Percentiles rank a stretch among this genome's conserved stretches.
These are phyloP conservation scores for Pelagia noctiluca DNA, from an alignment of 30 jellyfish, hydroid and myxozoan species.

Conservation along the genomic window DNA sequence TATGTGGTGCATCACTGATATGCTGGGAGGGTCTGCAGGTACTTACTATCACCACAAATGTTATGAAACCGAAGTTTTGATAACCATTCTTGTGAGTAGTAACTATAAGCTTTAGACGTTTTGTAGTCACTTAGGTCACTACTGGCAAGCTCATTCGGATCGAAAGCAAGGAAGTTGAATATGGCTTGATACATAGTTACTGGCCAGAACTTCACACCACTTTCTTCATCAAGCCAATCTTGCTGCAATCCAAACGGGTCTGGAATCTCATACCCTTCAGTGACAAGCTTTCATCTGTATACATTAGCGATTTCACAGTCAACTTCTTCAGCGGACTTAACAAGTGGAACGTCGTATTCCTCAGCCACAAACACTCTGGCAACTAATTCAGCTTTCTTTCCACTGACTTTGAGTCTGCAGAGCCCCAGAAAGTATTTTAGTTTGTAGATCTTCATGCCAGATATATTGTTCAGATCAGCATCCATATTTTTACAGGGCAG, in stretches of 20 bases:
- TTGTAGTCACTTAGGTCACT: not conserved
- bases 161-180: not conserved
- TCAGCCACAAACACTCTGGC: conserved; percentile 29
- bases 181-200: conserved; percentile 1
- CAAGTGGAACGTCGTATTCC: conserved; percentile 12
- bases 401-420: conserved; percentile 15
- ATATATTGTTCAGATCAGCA: too few species aligned
- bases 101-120: not conserved
- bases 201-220: conserved; percentile 46
- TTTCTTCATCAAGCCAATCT: conserved; percentile 51
- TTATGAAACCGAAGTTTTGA: not conserved
- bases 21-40: not conserved
- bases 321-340: conserved; percentile 59
- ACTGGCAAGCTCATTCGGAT: not conserved
- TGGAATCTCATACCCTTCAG: conserved; percentile 17
- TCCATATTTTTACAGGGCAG: too few species aligned
- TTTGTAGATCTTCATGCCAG: too few species aligned
- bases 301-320: conserved; percentile 31
- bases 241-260: conserved; percentile 13
- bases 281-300: conserved; percentile 21
- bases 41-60: not conserved
- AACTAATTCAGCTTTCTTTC: not conserved
- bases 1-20: not conserved
- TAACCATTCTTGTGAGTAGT: not conserved
- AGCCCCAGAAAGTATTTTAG: not conserved